Evolutionary conservation across 2,797 vertebrate genomes (phyloP).

Genomic region (Gephyroberyx darwinii): DNA sequence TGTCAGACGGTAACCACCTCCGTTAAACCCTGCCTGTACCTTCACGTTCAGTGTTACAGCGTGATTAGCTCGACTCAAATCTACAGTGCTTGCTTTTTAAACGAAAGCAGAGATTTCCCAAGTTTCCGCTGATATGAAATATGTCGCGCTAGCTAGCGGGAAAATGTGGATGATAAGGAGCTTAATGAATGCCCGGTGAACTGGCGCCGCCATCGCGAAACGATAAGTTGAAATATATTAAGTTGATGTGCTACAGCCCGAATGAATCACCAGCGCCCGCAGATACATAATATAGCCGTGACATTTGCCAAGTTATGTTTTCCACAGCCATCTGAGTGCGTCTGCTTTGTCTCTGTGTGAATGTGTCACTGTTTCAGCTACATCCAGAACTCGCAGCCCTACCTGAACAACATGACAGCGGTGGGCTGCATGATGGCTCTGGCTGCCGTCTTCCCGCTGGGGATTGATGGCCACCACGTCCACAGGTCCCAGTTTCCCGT

Average conservation of each 20-base stretch:
- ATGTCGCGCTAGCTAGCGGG: constrained; percentile 13
- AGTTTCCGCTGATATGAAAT: constrained; percentile 31
- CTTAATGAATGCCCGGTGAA: constrained; percentile 10
- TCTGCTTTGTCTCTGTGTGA: neutral
- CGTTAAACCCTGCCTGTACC: constrained; percentile 14
- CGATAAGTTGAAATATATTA: neutral
- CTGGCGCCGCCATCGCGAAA: neutral
- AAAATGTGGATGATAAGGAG: constrained; percentile 15
- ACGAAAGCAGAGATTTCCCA: constrained; percentile 1
- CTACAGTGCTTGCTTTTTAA: neutral
- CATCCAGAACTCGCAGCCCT: constrained; percentile 97
- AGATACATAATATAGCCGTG: neutral
- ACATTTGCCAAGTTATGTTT: neutral
- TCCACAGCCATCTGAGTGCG: too few relatives aligned
- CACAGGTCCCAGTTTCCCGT: constrained; percentile 87
- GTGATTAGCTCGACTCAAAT: constrained; percentile 8
- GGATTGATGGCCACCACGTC: constrained; percentile 92
- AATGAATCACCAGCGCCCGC: neutral
- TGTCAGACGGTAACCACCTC: constrained; percentile 5
- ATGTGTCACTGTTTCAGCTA: constrained; percentile 77
- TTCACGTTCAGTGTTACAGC: neutral
- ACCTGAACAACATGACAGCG: constrained; percentile 95
- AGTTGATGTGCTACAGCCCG: neutral
- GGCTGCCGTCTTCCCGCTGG: constrained; percentile 91
- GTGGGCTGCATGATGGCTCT: constrained; percentile 94